Evolutionary conservation across 2,888 invertebrate species (phyloP), one percentile per base, ranked within the genome.

Genomic region (Hydrotaea cyrtoneurina): DNA sequence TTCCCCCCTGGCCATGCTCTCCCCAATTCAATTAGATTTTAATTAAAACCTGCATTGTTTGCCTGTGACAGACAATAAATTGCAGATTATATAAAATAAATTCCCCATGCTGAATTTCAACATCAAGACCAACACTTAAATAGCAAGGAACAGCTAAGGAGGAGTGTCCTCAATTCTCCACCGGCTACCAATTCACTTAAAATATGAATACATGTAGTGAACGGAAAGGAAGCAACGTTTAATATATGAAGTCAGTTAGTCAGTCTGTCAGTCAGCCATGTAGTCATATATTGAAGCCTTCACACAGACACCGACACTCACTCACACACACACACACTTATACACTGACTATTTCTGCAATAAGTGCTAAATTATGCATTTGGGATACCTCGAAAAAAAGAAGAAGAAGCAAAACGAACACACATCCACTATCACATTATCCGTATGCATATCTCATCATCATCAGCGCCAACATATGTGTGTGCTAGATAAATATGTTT

Each of bases 331-430:
- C 31, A 2, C 31, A 31, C 31, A 31, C 2, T 7, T 31, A 7
- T 31, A 31, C 31, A 31, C 31, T 7, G 31, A 31, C 31, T 50
- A 50, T 50, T 50, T 50, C n/a, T 50, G 53, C 76, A 83, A 77
- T 74, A 83, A 77, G 83, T 80, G 55, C 81, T 79, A 79, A 79
- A 82, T 85, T 85, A 82, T 85, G 81, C 79, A 85, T 85, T 85
- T 74, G 82, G 79, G 74, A 82, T 82, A 82, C 79, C 73, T 79
- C 69, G 23, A 46, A 43, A 69, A 43, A 69, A 69, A 5, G 23
- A 46, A 43, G 46, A 43, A 69, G 46, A 5, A 39, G 2, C 19
- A 43, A 69, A 69, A 21, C 69, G 43, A 46, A 43, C 39, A 69
- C 69, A 43, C 46, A 31, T 7, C 31, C 31, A 31, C 31, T 31